Evolutionary conservation across 2,888 invertebrate genomes (phyloP), one percentile per base, ranked within the genome.

Genomic region (Anthrax anthrax): DNA sequence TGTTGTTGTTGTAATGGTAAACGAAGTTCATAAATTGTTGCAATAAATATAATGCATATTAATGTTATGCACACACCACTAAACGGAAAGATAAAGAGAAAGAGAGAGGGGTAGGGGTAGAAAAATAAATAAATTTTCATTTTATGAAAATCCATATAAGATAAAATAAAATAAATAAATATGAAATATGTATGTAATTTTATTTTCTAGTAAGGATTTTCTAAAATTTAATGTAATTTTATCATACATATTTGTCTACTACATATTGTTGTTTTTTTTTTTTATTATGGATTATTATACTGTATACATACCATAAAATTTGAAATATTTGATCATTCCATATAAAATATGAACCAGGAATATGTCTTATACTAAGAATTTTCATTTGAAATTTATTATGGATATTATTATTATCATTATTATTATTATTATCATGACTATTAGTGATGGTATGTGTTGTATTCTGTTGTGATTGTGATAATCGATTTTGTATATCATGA

Each of bases 311-410:
- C 84, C 75, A 73, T 39, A 83, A 70, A 55, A 83, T 73, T 57
- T 79, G 76, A 55, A 83, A 72, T 63, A 80, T 81, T 8, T 70
- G 62, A 61, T 85, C 84, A 2, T 69, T 65, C 56, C 77, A 71
- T 18, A 82, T 58, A 34, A 73, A 70, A 56, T 82, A 84, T 12
- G 70, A 64, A 9, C 83, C 83, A 0, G 84, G 84, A n/a, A 84
- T 81, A 0, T 74, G 70, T 17, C 83, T 72, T 3, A 83, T 76
- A 47, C 71, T 71, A 18, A 78, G 60, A 1, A 82, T 74, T 43
- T 67, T 67, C 14, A n/a, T 40, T 40, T 57, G 52, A 8, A 52
- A 50, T n/a, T 56, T 10, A 59, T 19, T 8, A 23, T 32, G 8
- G n/a, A n/a, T n/a, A n/a, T n/a, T n/a, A n/a, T n/a, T n/a, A n/a